phyloP scores from a whole-genome alignment of 1,140 invertebrate genomes.

The Euwallacea similis region DNA sequence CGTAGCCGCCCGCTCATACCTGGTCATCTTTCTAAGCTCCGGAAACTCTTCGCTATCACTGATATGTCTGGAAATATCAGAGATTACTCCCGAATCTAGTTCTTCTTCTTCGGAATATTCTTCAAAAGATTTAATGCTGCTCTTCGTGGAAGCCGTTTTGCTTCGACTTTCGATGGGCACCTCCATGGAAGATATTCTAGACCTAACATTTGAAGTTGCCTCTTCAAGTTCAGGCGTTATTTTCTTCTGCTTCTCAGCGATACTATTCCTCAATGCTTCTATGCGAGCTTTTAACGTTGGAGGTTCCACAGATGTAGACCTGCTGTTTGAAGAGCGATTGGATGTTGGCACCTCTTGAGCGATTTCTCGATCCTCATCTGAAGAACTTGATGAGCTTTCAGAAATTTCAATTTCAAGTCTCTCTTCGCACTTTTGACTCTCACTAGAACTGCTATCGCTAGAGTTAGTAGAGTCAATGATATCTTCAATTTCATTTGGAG shows the following conservation, averaged over 20 bases:
- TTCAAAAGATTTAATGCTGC: constrained; percentile 48
- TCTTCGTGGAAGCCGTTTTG: constrained; percentile 46
- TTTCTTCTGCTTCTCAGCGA: constrained; percentile 41
- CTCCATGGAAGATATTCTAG: constrained; percentile 53
- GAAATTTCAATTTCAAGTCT: neutral
- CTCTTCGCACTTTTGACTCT: constrained; percentile 25
- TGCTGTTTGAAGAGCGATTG: constrained; percentile 12
- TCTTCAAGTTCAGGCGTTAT: constrained; percentile 41
- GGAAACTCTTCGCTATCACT: constrained; percentile 66
- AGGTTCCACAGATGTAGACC: constrained; percentile 37
- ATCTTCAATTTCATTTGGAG: constrained; percentile 1
- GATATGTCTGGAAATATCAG: constrained; percentile 68
- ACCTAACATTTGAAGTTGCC: constrained; percentile 50
- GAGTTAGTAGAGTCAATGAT: constrained; percentile 43
- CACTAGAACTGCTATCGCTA: constrained; percentile 43
- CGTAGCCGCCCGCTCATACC: constrained; percentile 70
- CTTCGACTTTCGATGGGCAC: constrained; percentile 27
- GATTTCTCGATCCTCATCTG: neutral
- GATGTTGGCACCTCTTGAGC: neutral
- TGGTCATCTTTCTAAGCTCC: constrained; percentile 59
- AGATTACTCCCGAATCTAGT: constrained; percentile 72
- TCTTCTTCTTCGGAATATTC: constrained; percentile 58
- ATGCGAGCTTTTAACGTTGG: constrained; percentile 48
- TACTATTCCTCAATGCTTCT: constrained; percentile 45
- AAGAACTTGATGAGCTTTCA: neutral